Percentiles rank a stretch among this genome's conserved stretches.
Conservation (phyloP, 2,797 vertebrate genomes). For the Girardinus metallicus region DNA sequence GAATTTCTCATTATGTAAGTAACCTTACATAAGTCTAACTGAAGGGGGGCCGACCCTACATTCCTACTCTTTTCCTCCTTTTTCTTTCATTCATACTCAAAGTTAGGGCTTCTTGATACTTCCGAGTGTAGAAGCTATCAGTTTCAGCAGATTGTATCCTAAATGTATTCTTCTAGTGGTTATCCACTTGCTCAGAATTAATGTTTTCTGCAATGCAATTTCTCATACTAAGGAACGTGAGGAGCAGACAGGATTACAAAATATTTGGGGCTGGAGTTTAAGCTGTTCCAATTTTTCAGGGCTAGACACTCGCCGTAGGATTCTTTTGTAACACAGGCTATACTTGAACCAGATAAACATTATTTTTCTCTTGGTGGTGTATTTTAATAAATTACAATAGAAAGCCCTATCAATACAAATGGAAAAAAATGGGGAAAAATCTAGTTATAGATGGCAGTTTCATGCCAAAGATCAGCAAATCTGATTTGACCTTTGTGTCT, state of each 20-base stretch:
- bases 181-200: slow-evolving; percentile 18
- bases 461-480: background rate
- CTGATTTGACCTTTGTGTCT: background rate
- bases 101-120: slow-evolving; percentile 31
- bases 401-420: background rate
- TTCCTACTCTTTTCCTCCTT: slow-evolving; percentile 39
- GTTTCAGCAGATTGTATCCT: slow-evolving; percentile 27
- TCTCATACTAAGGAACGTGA: background rate
- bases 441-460: background rate
- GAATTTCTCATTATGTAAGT: slow-evolving; percentile 68
- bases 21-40: slow-evolving; percentile 72
- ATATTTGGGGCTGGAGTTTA: slow-evolving; percentile 27
- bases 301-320: slow-evolving; percentile 3
- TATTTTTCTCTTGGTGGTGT: background rate
- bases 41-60: slow-evolving; percentile 54
- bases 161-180: background rate
- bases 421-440: background rate
- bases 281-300: slow-evolving; percentile 27
- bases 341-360: slow-evolving; percentile 1
- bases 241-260: slow-evolving; percentile 44
- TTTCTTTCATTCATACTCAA: slow-evolving; percentile 32
- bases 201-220: background rate
- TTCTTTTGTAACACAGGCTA: background rate
- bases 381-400: slow-evolving; percentile 5
- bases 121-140: slow-evolving; percentile 27